Conservation (phyloP, 2,797 vertebrate species). For the Betta splendens region DNA sequence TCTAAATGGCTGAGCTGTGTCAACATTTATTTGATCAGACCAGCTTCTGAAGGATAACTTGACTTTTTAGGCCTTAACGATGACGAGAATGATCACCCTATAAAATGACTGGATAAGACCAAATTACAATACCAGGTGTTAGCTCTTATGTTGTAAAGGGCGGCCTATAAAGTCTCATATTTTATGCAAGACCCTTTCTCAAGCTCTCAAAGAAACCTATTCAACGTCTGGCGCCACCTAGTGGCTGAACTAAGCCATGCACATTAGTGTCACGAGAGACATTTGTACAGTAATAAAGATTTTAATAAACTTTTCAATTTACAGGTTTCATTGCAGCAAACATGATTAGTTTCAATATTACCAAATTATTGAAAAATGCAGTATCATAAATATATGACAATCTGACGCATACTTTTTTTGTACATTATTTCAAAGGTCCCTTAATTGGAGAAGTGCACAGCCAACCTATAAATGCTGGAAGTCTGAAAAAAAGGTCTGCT, state of each 20-base stretch:
- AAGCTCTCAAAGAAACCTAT: too few species aligned
- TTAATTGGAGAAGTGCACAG: constrained; percentile 66
- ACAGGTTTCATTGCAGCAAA: constrained; percentile 61
- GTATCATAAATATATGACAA: constrained; percentile 75
- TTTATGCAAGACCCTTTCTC: too few species aligned
- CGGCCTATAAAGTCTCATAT: too few species aligned
- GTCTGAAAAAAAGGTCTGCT: constrained; percentile 41
- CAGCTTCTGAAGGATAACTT: constrained; percentile 1
- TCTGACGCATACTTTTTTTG: constrained; percentile 76
- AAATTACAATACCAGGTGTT: neutral
- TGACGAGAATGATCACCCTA: constrained; percentile 21
- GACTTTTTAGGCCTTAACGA: constrained; percentile 13
- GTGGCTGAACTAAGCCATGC: constrained; percentile 33
- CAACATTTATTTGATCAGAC: constrained; percentile 29
- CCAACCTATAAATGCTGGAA: constrained; percentile 52
- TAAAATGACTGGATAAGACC: constrained; percentile 1
- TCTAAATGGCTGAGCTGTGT: constrained; percentile 52
- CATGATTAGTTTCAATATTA: constrained; percentile 68
- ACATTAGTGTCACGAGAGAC: neutral
- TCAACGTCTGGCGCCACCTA: constrained; percentile 55
- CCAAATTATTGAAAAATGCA: constrained; percentile 67
- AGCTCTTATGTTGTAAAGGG: neutral
- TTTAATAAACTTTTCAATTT: constrained; percentile 73
- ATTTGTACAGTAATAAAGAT: constrained; percentile 28
- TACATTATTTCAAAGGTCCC: constrained; percentile 71